phyloP scores from a whole-genome alignment of 2,888 invertebrate species.

The Ischnus inquisitorius region DNA sequence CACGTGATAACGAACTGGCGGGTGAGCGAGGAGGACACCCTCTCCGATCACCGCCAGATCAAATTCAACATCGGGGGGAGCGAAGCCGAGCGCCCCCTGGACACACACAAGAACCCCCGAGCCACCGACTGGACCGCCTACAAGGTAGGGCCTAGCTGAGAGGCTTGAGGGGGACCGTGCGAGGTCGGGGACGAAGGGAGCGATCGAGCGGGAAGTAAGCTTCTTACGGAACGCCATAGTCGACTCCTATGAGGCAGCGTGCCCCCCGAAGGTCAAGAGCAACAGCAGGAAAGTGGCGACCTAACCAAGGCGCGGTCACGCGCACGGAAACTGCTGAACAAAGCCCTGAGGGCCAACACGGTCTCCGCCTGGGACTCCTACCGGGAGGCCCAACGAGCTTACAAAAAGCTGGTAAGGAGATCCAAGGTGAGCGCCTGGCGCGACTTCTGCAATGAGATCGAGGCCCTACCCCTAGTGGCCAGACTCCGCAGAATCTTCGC shows the following conservation, averaged over 20 bases:
- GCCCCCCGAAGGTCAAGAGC: conserved; percentile 15
- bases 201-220: conserved; percentile 27
- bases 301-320: conserved; percentile 9
- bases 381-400: background rate
- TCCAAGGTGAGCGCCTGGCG: conserved; percentile 14
- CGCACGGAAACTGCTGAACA: conserved; percentile 31
- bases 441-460: conserved; percentile 30
- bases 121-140: conserved; percentile 46
- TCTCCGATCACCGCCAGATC: conserved; percentile 46
- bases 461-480: conserved; percentile 13
- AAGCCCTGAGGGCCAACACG: conserved; percentile 41
- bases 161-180: conserved; percentile 1
- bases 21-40: conserved; percentile 42
- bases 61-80: background rate
- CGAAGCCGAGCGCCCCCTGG: background rate
- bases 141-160: conserved; percentile 8
- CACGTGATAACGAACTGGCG: conserved; percentile 27
- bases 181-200: conserved; percentile 28
- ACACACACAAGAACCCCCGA: conserved; percentile 40
- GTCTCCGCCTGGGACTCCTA: background rate
- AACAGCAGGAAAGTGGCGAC: conserved; percentile 31
- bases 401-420: conserved; percentile 11
- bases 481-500: conserved; percentile 43
- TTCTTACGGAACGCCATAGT: conserved; percentile 24
- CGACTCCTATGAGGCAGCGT: conserved; percentile 46